These are phyloP conservation scores for Psylliodes chrysocephalus DNA, from an alignment of 2,888 invertebrate species.

Conservation along the genomic window DNA sequence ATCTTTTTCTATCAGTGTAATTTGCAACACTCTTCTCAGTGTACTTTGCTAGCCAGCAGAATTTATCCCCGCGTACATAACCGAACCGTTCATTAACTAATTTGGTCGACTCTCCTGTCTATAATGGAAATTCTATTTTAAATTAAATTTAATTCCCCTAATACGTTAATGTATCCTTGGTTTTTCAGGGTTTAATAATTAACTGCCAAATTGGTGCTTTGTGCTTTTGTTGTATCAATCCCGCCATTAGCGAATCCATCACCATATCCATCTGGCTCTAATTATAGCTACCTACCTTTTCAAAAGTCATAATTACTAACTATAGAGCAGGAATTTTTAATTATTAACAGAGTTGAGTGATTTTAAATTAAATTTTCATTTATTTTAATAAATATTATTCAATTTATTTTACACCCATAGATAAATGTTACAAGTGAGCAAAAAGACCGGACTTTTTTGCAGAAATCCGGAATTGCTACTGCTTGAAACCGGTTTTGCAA, in stretches of 20 bases:
- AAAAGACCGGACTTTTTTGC: too few relatives aligned
- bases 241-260: conserved; percentile 29
- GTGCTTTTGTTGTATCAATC: conserved; percentile 37
- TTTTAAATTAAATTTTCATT: too few relatives aligned
- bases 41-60: not conserved
- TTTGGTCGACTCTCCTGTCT: conserved; percentile 12
- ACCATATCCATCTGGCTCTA: not conserved
- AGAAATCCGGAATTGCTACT: too few relatives aligned
- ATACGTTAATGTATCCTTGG: conserved; percentile 38
- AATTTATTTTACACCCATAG: too few relatives aligned
- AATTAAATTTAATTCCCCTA: conserved; percentile 35
- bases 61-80: not conserved
- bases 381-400: too few relatives aligned
- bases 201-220: conserved; percentile 37
- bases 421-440: too few relatives aligned
- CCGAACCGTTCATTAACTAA: conserved; percentile 25
- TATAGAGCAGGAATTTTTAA: not conserved
- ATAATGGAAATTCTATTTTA: conserved; percentile 32
- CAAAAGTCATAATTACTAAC: not conserved
- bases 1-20: too few relatives aligned
- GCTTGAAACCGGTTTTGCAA: too few relatives aligned
- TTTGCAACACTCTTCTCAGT: not conserved
- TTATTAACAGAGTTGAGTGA: too few relatives aligned
- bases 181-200: conserved; percentile 37
- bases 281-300: not conserved